phyloP scores from a whole-genome alignment of 37 sponge, comb jelly and placozoan genomes.

The Tethya wilhelma region DNA sequence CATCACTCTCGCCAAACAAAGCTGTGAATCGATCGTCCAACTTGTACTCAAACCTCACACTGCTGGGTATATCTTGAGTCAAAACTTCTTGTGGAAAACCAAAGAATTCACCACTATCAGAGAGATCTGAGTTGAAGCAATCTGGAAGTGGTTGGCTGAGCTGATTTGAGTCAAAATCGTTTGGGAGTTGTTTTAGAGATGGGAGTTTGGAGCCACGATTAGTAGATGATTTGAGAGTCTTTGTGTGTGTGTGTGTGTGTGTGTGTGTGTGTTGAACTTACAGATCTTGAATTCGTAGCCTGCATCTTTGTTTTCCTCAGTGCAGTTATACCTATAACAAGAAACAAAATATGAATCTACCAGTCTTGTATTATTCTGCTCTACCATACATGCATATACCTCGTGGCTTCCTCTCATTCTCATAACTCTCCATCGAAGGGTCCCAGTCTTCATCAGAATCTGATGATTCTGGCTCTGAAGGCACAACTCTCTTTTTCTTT shows the following conservation, averaged over 20 bases:
- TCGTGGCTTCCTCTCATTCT: background rate
- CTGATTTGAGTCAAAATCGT: background rate
- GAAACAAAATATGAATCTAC: background rate
- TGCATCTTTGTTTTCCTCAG: too few species aligned
- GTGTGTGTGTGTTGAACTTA: too few species aligned
- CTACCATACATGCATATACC: slow-evolving; percentile 32
- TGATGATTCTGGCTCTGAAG: too few species aligned
- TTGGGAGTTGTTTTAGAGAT: too few species aligned
- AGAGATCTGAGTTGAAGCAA: slow-evolving; percentile 7
- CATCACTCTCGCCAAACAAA: background rate
- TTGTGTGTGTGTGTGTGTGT: too few species aligned
- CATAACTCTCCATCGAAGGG: slow-evolving; percentile 26
- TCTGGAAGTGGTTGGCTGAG: background rate
- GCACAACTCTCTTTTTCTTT: slow-evolving; percentile 12
- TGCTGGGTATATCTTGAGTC: background rate
- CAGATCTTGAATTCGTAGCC: background rate
- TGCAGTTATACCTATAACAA: background rate
- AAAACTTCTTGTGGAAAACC: slow-evolving; percentile 7
- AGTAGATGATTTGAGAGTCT: too few species aligned
- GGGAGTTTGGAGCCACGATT: too few species aligned
- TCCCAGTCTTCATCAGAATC: slow-evolving; percentile 27
- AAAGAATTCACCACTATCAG: slow-evolving; percentile 8
- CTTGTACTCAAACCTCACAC: background rate
- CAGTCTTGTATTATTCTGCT: background rate
- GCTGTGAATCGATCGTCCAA: background rate